Evolutionary conservation across 2,888 invertebrate genomes (phyloP).

Genomic region (Ichneumoninae sp.): DNA sequence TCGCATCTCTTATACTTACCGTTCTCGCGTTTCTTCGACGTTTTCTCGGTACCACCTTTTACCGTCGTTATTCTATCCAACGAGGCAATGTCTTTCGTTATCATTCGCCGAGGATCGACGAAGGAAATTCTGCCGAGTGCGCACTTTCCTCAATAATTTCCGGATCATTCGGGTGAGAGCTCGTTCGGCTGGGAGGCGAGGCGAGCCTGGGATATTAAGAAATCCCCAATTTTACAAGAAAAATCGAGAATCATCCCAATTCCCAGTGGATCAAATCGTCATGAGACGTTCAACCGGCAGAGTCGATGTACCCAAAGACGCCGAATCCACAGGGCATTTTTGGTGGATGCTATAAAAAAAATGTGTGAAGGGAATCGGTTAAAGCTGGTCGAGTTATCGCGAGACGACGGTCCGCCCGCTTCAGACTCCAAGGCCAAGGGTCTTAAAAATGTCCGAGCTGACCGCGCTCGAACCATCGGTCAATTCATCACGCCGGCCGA

Average conservation of each 20-base stretch:
- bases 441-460: conserved; percentile 50
- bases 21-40: conserved; percentile 32
- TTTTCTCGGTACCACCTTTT: conserved; percentile 1
- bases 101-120: conserved; percentile 46
- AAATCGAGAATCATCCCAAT: background rate
- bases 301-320: background rate
- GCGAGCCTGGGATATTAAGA: conserved; percentile 7
- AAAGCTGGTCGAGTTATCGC: conserved; percentile 34
- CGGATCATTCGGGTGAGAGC: conserved; percentile 48
- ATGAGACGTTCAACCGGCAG: background rate
- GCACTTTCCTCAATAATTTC: conserved; percentile 66
- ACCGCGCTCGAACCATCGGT: conserved; percentile 42
- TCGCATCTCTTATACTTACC: conserved; percentile 45
- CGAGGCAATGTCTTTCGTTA: conserved; percentile 50
- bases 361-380: background rate
- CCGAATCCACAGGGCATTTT: background rate
- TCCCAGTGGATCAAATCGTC: background rate
- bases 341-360: conserved; percentile 7
- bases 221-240: conserved; percentile 9
- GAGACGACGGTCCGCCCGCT: conserved; percentile 11
- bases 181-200: background rate
- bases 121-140: conserved; percentile 55
- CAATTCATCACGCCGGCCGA: conserved; percentile 64
- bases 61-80: background rate
- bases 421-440: conserved; percentile 9